Base-by-base conservation (phyloP, 2,797 vertebrate genomes). In the Huso huso region DNA sequence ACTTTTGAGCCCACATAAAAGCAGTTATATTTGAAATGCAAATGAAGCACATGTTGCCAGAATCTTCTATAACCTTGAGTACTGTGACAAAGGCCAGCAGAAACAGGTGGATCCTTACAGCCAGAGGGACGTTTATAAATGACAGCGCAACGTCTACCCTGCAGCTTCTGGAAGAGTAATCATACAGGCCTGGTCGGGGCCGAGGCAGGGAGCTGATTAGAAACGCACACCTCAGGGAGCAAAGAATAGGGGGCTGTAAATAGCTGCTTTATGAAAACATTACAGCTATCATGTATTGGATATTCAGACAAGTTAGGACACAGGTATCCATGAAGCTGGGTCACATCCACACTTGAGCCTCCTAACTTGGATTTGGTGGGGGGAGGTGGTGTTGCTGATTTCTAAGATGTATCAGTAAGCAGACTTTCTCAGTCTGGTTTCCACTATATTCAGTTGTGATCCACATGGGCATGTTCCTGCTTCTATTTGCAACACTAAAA, bases 251-350 rank as follows among this genome's bases (percentile, higher is more conserved):
- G 9, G 4, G 0, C 18, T 6, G 6, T 0, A 11, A 0, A 0
- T 13, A 37, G 8, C 48, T 66, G 0, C 0, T 66, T 23, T 18
- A 15, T 0, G 0, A 6, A 51, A 3, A n/a, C 8, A 0, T 0
- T 12, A 1, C 0, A 50, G 9, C 11, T 64, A 3, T 1, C 0
- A 61, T 37, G 48, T 59, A 59, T 50, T 60, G 67, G 59, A 51
- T 50, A 69, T 49, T 69, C 62, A 51, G 3, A n/a, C 57, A 55
- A 58, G 57, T 66, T 59, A 59, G 57, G 12, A 49, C 55, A 13
- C 48, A 66, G 51, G 48, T 49, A 49, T 52, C 3, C 11, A 15
- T 55, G 57, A 49, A 23, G 12, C n/a, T 12, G 51, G 23, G 52
- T 66, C 55, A 60, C 13, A 60, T 49, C 59, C 48, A 58, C 55